Conservation (phyloP, 2,113 vertebrate species). For the Crypturellus undulatus region DNA sequence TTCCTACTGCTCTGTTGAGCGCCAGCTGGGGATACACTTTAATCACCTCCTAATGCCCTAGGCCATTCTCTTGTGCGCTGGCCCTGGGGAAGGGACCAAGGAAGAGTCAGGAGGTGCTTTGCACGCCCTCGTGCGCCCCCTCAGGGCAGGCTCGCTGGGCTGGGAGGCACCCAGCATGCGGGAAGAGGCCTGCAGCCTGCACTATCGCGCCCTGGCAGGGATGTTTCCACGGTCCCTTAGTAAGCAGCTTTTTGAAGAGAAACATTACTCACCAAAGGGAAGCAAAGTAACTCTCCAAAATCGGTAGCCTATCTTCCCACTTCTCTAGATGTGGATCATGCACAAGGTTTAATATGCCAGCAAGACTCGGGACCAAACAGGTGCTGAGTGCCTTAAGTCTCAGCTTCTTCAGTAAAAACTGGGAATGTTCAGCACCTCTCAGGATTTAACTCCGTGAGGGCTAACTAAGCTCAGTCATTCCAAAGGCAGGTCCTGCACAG, state of each 20-base stretch:
- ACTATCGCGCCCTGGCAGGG: not conserved
- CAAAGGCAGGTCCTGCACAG: not conserved
- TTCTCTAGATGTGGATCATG: not conserved
- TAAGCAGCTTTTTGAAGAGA: not conserved
- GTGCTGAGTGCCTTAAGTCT: not conserved
- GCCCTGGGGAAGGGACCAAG: fast-evolving
- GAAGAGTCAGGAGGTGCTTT: not conserved
- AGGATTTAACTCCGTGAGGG: not conserved
- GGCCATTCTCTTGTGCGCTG: not conserved
- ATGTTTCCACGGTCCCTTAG: not conserved
- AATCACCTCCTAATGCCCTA: not conserved
- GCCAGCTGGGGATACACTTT: not conserved
- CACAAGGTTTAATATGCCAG: not conserved
- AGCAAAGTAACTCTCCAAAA: not conserved
- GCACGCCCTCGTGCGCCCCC: not conserved
- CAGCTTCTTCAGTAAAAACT: not conserved
- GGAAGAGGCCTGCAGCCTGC: fast-evolving
- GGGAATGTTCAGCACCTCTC: not conserved
- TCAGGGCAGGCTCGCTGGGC: not conserved
- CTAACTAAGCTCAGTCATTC: not conserved
- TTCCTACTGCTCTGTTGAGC: not conserved
- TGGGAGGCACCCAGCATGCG: fast-evolving
- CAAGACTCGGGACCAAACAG: not conserved
- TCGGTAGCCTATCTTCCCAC: not conserved
- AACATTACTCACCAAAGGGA: not conserved